Conservation (phyloP, 2,113 vertebrate species). For the Dasyprocta punctata region DNA sequence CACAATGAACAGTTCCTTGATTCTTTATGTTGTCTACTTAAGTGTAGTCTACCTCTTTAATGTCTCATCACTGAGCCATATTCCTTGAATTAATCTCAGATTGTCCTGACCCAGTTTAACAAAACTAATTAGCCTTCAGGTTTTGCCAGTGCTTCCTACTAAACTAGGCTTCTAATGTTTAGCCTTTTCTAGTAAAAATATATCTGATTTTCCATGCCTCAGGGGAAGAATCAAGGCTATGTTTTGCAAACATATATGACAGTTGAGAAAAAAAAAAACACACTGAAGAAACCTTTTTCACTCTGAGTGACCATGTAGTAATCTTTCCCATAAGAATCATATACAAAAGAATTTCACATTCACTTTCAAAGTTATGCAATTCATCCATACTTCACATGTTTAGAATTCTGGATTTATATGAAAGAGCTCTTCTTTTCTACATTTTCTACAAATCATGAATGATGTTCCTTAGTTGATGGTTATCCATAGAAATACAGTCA, state of each 20-base stretch:
- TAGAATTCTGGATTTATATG: conserved; percentile 48
- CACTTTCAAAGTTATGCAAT: conserved; percentile 20
- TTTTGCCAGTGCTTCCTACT: not conserved
- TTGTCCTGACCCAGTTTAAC: not conserved
- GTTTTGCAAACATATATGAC: not conserved
- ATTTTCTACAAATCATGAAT: conserved; percentile 60
- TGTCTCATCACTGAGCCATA: not conserved
- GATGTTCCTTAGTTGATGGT: conserved; percentile 58
- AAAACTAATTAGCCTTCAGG: not conserved
- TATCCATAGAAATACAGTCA: conserved; percentile 65
- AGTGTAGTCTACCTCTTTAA: not conserved
- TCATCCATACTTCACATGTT: conserved; percentile 8
- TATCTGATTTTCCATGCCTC: not conserved
- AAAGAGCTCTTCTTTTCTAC: conserved; percentile 45
- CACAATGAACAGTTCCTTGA: not conserved
- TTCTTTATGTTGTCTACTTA: not conserved
- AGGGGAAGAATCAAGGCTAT: not conserved
- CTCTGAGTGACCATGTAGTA: not conserved
- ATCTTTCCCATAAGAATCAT: conserved; percentile 28
- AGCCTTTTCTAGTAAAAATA: conserved; percentile 4
- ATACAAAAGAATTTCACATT: conserved; percentile 31
- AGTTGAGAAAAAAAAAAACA: conserved; percentile 24
- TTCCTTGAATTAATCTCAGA: not conserved
- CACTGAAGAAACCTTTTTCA: conserved; percentile 13
- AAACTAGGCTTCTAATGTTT: not conserved